Percentiles rank a stretch among this genome's conserved stretches.
These are phyloP conservation scores for Gortyna flavago DNA, from an alignment of 2,888 invertebrate genomes.

Conservation along the genomic window DNA sequence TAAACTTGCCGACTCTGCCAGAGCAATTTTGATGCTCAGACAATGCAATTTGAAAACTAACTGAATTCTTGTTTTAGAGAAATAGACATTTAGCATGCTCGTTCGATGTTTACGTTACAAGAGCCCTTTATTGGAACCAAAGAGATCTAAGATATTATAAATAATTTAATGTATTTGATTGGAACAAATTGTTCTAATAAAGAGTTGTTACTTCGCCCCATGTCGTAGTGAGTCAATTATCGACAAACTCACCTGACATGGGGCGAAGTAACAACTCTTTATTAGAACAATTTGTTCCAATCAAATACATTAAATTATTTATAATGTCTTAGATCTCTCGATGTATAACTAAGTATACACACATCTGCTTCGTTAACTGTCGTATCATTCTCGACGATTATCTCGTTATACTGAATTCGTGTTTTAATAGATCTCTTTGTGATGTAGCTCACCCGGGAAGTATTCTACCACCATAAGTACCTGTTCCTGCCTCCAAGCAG, in stretches of 20 bases:
- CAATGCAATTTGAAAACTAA: neutral
- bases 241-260: conserved; percentile 9
- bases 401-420: neutral
- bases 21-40: neutral
- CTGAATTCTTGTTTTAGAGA: neutral
- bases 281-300: too few relatives aligned
- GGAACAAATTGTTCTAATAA: conserved; percentile 33
- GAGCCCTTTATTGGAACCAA: conserved; percentile 31
- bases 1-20: neutral
- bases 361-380: neutral
- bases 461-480: neutral
- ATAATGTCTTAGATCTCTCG: too few relatives aligned
- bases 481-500: neutral
- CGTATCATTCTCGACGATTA: neutral
- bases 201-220: conserved; percentile 21
- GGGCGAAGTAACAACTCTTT: too few relatives aligned
- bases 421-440: neutral
- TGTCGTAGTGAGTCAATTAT: conserved; percentile 35
- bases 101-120: neutral
- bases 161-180: too few relatives aligned
- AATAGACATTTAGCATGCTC: neutral
- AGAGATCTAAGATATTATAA: too few relatives aligned
- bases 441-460: neutral
- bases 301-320: too few relatives aligned
- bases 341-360: too few relatives aligned